Percentiles rank a stretch among this genome's conserved stretches.
Evolutionary conservation across 1,140 invertebrate genomes (phyloP).

Genomic region (Ceratitis capitata): DNA sequence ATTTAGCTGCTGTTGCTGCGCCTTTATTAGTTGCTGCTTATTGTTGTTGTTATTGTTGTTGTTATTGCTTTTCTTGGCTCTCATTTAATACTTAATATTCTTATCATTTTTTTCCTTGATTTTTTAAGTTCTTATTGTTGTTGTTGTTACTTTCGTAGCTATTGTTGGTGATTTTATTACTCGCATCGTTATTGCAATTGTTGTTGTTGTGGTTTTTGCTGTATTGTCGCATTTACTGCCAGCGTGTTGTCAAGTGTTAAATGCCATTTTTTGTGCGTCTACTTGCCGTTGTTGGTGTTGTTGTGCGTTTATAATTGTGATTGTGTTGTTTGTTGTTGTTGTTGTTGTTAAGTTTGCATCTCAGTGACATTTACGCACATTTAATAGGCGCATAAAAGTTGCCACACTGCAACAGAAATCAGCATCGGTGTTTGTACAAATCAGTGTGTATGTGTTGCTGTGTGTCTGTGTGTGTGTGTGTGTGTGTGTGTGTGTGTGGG

Average conservation of each 20-base stretch:
- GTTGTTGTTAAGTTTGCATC: background rate
- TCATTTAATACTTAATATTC: background rate
- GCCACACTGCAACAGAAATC: background rate
- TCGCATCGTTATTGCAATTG: background rate
- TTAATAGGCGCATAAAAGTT: conserved; percentile 21
- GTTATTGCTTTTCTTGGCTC: background rate
- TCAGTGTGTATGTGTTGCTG: background rate
- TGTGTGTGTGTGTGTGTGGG: background rate
- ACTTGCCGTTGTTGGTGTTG: background rate
- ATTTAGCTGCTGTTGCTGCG: background rate
- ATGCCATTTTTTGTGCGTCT: background rate
- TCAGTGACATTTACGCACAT: conserved; percentile 25
- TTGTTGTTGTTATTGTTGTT: background rate
- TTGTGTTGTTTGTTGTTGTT: too few species aligned
- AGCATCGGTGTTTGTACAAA: too few species aligned
- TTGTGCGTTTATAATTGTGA: conserved; percentile 20
- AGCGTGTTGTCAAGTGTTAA: conserved; percentile 28
- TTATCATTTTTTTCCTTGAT: too few species aligned
- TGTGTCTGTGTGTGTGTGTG: background rate
- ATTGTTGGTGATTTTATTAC: background rate
- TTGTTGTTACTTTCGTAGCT: background rate
- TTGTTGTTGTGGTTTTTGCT: background rate
- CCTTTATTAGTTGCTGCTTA: background rate
- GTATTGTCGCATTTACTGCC: background rate
- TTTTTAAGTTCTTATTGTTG: background rate